Conservation (phyloP, 1,140 invertebrate species). For the Cotesia vestalis region DNA sequence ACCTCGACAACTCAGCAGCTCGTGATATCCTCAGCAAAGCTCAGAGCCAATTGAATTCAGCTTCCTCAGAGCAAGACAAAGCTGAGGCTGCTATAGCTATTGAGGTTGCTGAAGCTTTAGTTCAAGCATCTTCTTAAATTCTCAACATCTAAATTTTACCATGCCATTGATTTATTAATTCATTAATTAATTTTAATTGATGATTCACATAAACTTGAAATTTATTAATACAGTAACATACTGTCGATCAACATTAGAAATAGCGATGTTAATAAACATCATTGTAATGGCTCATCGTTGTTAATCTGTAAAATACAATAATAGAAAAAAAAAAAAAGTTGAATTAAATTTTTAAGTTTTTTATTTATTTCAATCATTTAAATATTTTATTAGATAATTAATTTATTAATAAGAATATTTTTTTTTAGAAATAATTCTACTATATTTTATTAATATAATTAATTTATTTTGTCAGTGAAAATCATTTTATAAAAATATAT, state of each 20-base stretch:
- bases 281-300: slow-evolving; percentile 28
- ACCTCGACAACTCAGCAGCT: slow-evolving; percentile 83
- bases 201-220: slow-evolving; percentile 17
- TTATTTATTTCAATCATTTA: not conserved
- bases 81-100: slow-evolving; percentile 93
- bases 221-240: slow-evolving; percentile 4
- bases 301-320: slow-evolving; percentile 36
- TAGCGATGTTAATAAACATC: slow-evolving; percentile 21
- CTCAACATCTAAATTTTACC: not conserved
- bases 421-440: no score
- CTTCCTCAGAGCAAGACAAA: slow-evolving; percentile 83
- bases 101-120: slow-evolving; percentile 93
- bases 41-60: slow-evolving; percentile 82
- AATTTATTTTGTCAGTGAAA: no score
- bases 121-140: slow-evolving; percentile 80
- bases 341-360: not conserved
- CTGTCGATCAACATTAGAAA: slow-evolving; percentile 27
- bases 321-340: slow-evolving; percentile 31
- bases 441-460: no score
- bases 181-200: slow-evolving; percentile 4
- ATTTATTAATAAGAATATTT: no score
- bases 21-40: slow-evolving; percentile 86
- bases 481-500: no score
- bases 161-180: no score
- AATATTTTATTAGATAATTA: no score